phyloP scores from a whole-genome alignment of 2,113 vertebrate genomes.

The Jaculus jaculus region DNA sequence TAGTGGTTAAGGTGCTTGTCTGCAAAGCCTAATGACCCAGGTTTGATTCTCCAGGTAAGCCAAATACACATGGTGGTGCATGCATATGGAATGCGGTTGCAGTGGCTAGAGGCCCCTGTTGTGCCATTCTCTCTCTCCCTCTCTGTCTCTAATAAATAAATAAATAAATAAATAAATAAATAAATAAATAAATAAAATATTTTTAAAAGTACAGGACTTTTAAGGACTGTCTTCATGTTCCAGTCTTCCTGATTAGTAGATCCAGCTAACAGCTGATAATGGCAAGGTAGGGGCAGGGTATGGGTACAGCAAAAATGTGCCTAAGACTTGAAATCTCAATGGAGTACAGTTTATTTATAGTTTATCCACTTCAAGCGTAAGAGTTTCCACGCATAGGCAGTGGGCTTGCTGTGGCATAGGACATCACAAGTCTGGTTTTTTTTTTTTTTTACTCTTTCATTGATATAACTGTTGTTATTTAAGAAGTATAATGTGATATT shows the following conservation, averaged over 20 bases:
- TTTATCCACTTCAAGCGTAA: background rate
- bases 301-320: background rate
- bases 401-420: background rate
- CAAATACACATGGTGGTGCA: no score
- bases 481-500: background rate
- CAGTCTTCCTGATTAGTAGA: background rate
- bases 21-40: no score
- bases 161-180: no score
- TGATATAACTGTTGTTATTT: background rate
- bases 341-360: fast-evolving
- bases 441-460: background rate
- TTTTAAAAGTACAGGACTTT: background rate
- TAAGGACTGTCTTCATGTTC: background rate
- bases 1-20: no score
- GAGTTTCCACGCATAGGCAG: background rate
- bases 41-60: no score
- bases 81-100: no score
- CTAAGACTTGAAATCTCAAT: background rate
- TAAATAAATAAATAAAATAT: no score
- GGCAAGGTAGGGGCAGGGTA: background rate
- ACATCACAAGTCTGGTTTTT: background rate
- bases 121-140: no score
- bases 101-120: no score
- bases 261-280: background rate
- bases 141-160: no score